Conservation (phyloP, 2,888 invertebrate species). For the Mimumesa dahlbomi region DNA sequence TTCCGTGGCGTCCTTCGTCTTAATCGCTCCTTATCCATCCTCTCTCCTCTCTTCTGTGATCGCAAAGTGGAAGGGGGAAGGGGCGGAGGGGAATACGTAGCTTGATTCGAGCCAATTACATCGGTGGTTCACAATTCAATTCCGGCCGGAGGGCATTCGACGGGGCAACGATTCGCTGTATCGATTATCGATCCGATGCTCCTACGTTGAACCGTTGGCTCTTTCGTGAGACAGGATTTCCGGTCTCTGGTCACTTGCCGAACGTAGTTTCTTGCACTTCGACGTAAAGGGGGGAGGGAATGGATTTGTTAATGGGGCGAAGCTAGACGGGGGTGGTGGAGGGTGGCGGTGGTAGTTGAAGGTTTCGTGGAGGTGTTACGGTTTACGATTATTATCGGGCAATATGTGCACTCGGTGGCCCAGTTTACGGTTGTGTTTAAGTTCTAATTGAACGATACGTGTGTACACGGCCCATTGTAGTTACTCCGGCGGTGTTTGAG, state of each 20-base stretch:
- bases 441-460: slow-evolving; percentile 49
- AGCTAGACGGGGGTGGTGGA: no score
- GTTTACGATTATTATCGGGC: neutral
- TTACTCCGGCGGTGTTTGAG: slow-evolving; percentile 37
- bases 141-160: slow-evolving; percentile 42
- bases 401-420: neutral
- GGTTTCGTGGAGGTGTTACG: neutral
- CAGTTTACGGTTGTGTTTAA: slow-evolving; percentile 14
- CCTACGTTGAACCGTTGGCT: neutral
- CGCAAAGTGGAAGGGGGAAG: neutral
- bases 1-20: slow-evolving; percentile 46
- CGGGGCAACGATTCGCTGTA: slow-evolving; percentile 27
- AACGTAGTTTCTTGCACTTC: no score
- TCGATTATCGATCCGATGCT: slow-evolving; percentile 58
- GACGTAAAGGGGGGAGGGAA: no score
- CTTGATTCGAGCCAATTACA: slow-evolving; percentile 75
- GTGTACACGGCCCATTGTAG: neutral
- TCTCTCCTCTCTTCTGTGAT: slow-evolving; percentile 58
- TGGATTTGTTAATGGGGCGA: no score
- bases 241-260: no score
- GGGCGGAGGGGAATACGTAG: slow-evolving; percentile 27
- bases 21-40: slow-evolving; percentile 71
- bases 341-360: neutral
- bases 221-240: no score
- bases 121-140: slow-evolving; percentile 72